Evolutionary conservation across 2,797 vertebrate genomes (phyloP).

Genomic region (Dipus sagitta): DNA sequence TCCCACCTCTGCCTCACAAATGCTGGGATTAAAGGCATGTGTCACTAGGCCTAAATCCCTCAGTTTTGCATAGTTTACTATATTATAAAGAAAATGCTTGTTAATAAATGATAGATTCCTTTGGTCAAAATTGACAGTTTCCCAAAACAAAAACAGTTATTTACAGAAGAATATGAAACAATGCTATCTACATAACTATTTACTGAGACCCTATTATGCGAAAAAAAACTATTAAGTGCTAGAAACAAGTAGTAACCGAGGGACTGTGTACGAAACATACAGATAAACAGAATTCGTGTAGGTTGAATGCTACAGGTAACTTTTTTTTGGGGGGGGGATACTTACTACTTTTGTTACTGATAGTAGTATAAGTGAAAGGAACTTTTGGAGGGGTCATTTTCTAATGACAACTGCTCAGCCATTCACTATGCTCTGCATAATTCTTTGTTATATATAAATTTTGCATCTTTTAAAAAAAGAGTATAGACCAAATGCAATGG

Average conservation of each 20-base stretch:
- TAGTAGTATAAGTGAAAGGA: not conserved
- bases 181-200: not conserved
- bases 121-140: not conserved
- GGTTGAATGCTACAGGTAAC: not conserved
- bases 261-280: not conserved
- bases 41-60: too few species aligned
- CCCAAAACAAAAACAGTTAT: not conserved
- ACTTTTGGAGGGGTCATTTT: not conserved
- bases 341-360: not conserved
- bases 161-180: not conserved
- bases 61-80: conserved; percentile 57
- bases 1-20: too few species aligned
- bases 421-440: not conserved
- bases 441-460: not conserved
- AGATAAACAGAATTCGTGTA: not conserved
- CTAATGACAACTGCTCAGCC: not conserved
- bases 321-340: too few species aligned
- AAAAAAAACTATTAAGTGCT: too few species aligned
- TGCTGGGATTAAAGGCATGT: too few species aligned
- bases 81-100: conserved; percentile 1
- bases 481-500: not conserved
- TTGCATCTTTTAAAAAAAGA: not conserved
- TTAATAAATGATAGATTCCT: not conserved
- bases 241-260: not conserved
- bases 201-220: not conserved